phyloP scores from a whole-genome alignment of 2,113 vertebrate genomes.

The Eptesicus fuscus region DNA sequence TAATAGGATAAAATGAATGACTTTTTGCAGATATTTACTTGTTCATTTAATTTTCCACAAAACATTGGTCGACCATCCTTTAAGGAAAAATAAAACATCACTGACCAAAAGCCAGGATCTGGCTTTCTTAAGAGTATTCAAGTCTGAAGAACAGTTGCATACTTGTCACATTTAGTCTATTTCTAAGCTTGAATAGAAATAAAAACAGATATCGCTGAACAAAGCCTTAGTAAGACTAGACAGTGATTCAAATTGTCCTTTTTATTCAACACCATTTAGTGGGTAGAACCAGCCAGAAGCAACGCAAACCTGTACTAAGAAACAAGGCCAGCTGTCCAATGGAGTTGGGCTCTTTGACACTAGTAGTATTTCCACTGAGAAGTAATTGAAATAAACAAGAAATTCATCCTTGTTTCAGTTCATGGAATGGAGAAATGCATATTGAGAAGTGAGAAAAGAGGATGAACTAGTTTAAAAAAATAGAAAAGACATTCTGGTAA shows the following conservation, averaged over 20 bases:
- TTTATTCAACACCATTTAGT: neutral
- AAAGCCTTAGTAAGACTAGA: neutral
- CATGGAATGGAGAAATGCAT: neutral
- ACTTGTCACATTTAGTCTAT: slow-evolving; percentile 19
- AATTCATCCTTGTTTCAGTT: neutral
- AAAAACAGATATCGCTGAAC: neutral
- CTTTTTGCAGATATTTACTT: neutral
- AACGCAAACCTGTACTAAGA: slow-evolving; percentile 1
- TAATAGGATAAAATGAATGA: neutral
- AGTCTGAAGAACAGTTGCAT: neutral
- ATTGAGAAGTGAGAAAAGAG: neutral
- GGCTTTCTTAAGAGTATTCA: neutral
- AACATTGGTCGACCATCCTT: neutral
- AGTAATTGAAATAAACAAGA: slow-evolving; percentile 1
- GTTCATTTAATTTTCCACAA: neutral
- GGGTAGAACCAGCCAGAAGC: neutral
- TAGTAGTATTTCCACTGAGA: neutral
- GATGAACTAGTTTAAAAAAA: neutral
- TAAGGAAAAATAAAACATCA: neutral
- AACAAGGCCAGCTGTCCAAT: neutral
- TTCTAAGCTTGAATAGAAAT: slow-evolving; percentile 7
- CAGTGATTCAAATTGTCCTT: neutral
- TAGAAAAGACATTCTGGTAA: neutral
- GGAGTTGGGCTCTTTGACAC: neutral
- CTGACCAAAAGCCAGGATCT: neutral